Base-by-base conservation (phyloP, 2,888 invertebrate genomes). In the Apodemia zela region DNA sequence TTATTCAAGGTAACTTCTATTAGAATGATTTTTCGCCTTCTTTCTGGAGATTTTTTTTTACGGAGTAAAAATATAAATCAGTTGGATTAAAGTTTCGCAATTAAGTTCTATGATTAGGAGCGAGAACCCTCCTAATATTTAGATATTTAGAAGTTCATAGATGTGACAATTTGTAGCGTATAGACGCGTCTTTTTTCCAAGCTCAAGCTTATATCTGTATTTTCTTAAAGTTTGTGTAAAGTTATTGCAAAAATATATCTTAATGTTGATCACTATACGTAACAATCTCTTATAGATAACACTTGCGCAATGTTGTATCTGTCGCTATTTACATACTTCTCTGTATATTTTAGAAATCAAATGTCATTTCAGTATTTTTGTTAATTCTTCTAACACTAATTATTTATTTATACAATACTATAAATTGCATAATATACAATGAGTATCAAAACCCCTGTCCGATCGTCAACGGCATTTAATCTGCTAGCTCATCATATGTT, bases 241-340 rank as follows among this genome's bases (percentile, higher is more conserved):
- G 4, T 15, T 42, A n/a, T 42, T 42, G 42, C 15, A 15, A n/a
- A 15, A 13, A 42, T 42, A 4, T 42, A 42, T 42, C 15, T 54
- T 54, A 25, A 54, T 54, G 54, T 54, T 54, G 21, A 25, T 21
- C 54, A 54, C 54, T 33, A 10, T 33, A 10, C 49, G 21, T 54
- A 54, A 54, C 13, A 25, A 54, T 21, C 6, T 54, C 13, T 25
- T 21, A 15, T 42, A 13, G 54, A 54, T 1, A 25, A 54, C 54
- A 54, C 54, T 15, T 25, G 54, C 54, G 54, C 54, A 54, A 54
- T 54, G 54, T 54, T 54, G 54, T 54, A 21, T 54, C 15, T 54
- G 54, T 54, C 54, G 54, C 54, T 54, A 54, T 54, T 54, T 25
- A 54, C 25, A 11, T 42, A 42, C 18, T 54, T 54, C 8, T 54